Conservation (phyloP, 2,113 vertebrate genomes). For the Rousettus leschenaultii region DNA sequence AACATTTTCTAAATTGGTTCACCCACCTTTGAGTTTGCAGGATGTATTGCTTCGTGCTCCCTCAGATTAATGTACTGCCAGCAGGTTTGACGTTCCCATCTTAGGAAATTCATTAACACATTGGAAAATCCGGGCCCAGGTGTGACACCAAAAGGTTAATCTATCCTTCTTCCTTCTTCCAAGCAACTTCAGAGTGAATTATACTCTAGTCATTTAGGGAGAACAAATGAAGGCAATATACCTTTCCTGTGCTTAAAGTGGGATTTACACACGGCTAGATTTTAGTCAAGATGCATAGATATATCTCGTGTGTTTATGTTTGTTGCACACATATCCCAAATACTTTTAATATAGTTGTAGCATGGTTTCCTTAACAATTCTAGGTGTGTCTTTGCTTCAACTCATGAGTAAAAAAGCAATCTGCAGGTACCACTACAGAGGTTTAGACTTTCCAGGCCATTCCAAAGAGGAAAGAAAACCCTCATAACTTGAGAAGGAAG, state of each 20-base stretch:
- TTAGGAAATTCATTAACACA: slow-evolving; percentile 72
- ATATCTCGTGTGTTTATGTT: background rate
- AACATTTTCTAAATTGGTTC: slow-evolving; percentile 73
- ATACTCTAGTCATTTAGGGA: slow-evolving; percentile 4
- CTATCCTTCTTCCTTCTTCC: slow-evolving; percentile 62
- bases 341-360: background rate
- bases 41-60: slow-evolving; percentile 44
- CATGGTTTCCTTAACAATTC: background rate
- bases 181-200: slow-evolving; percentile 60
- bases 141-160: slow-evolving; percentile 71
- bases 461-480: background rate
- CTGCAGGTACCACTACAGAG: background rate
- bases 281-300: background rate
- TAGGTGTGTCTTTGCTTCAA: background rate
- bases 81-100: slow-evolving; percentile 50
- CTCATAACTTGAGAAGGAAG: background rate
- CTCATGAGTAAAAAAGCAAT: background rate
- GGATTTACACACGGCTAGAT: background rate
- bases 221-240: slow-evolving; percentile 25
- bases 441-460: background rate
- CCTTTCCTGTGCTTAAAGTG: background rate
- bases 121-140: slow-evolving; percentile 69
- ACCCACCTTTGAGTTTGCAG: slow-evolving; percentile 61
- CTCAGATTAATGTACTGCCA: slow-evolving; percentile 72
- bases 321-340: background rate